Evolutionary conservation across 2,797 vertebrate genomes (phyloP).

Genomic region (Sebastes baramenuke): DNA sequence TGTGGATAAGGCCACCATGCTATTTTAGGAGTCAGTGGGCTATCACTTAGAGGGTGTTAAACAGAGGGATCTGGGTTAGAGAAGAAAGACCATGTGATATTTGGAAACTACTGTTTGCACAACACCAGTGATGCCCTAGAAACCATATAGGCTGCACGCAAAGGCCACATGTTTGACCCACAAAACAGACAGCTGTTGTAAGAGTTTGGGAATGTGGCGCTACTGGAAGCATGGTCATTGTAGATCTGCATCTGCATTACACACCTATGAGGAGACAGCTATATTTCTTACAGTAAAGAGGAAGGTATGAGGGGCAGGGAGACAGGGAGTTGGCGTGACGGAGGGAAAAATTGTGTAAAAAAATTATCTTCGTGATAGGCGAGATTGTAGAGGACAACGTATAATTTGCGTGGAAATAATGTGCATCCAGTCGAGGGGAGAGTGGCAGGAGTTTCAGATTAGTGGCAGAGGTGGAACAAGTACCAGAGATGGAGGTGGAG

Average conservation of each 20-base stretch:
- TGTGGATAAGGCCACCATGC: constrained; percentile 1
- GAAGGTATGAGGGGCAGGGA: no score
- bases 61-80: constrained; percentile 35
- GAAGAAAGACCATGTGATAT: constrained; percentile 20
- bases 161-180: constrained; percentile 17
- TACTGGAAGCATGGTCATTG: neutral
- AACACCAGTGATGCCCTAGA: constrained; percentile 19
- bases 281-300: neutral
- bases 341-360: neutral
- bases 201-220: neutral
- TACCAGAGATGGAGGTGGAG: constrained; percentile 11
- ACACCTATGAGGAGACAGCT: neutral
- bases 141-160: neutral
- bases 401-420: constrained; percentile 33
- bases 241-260: neutral
- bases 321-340: neutral
- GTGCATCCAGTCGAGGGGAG: constrained; percentile 6
- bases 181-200: neutral
- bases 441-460: constrained; percentile 8
- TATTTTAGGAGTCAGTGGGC: constrained; percentile 49
- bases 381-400: neutral
- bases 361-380: neutral
- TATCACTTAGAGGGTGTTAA: constrained; percentile 35
- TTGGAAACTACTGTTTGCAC: constrained; percentile 17
- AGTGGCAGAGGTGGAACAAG: constrained; percentile 4